Evolutionary conservation across 2,888 invertebrate species (phyloP).

Genomic region (Lordiphosa fenestrarum): DNA sequence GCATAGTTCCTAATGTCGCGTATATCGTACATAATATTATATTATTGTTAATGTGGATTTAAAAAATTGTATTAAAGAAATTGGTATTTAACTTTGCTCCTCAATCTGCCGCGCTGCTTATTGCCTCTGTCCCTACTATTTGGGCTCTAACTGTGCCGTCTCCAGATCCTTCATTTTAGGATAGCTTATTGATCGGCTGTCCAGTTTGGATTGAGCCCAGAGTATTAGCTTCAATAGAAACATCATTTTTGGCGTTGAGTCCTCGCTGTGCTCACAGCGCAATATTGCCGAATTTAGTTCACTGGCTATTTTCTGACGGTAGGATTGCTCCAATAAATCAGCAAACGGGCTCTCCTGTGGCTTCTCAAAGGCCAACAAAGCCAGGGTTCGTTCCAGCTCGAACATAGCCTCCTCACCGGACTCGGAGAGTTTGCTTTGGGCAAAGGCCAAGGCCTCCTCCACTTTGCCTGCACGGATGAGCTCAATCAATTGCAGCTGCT

Average conservation of each 20-base stretch:
- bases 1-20: conserved; percentile 25
- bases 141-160: conserved; percentile 87
- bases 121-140: conserved; percentile 40
- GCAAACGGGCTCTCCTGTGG: conserved; percentile 97
- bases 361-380: conserved; percentile 97
- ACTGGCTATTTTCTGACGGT: conserved; percentile 98
- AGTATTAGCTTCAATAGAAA: conserved; percentile 94
- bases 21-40: conserved; percentile 22
- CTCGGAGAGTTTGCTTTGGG: conserved; percentile 92
- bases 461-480: conserved; percentile 84
- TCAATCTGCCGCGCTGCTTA: neutral
- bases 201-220: conserved; percentile 97
- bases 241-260: conserved; percentile 94
- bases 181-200: conserved; percentile 96
- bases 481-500: conserved; percentile 81
- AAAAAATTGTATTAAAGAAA: conserved; percentile 34
- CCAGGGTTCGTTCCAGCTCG: conserved; percentile 96
- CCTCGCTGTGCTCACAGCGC: conserved; percentile 94
- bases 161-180: conserved; percentile 97
- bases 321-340: conserved; percentile 94
- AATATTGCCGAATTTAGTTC: conserved; percentile 98
- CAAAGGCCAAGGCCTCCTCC: conserved; percentile 92
- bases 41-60: conserved; percentile 1
- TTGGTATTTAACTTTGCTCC: conserved; percentile 14
- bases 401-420: conserved; percentile 87